Conservation (phyloP, 2,113 vertebrate species). For the Burhinus bistriatus region DNA sequence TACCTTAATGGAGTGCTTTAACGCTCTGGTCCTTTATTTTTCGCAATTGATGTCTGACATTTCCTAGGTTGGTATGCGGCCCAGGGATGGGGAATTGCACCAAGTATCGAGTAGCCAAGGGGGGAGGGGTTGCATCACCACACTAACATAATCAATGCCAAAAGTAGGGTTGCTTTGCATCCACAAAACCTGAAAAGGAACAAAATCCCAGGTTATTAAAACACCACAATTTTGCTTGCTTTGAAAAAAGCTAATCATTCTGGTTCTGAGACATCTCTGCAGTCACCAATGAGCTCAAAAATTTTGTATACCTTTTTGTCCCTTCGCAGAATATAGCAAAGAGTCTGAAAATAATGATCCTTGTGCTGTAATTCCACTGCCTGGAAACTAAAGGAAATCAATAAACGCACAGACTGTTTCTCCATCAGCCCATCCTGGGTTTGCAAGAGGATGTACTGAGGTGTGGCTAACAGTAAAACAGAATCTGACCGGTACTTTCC, state of each 20-base stretch:
- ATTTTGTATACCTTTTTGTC: neutral
- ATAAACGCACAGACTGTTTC: neutral
- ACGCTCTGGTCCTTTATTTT: too few species aligned
- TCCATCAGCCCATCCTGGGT: neutral
- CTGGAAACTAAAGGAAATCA: conserved; percentile 39
- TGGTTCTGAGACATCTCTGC: neutral
- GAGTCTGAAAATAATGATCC: neutral
- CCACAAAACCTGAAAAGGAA: neutral
- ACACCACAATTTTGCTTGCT: neutral
- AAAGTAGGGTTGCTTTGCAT: neutral
- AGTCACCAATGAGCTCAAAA: neutral
- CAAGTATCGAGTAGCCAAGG: too few species aligned
- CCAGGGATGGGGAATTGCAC: too few species aligned
- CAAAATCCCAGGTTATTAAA: neutral
- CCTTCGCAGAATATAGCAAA: neutral
- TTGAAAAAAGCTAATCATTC: neutral
- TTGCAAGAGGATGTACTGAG: conserved; percentile 19
- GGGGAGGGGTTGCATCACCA: too few species aligned
- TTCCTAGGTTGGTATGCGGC: too few species aligned
- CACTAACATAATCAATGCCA: neutral
- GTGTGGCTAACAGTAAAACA: conserved; percentile 22
- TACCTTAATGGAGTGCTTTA: too few species aligned
- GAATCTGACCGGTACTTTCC: neutral
- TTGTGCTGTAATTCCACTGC: neutral
- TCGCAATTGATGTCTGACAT: too few species aligned